Percentiles rank a stretch among this genome's conserved stretches.
These are phyloP conservation scores for Ennomos fuscantarius DNA, from an alignment of 2,888 invertebrate species.

Conservation along the genomic window DNA sequence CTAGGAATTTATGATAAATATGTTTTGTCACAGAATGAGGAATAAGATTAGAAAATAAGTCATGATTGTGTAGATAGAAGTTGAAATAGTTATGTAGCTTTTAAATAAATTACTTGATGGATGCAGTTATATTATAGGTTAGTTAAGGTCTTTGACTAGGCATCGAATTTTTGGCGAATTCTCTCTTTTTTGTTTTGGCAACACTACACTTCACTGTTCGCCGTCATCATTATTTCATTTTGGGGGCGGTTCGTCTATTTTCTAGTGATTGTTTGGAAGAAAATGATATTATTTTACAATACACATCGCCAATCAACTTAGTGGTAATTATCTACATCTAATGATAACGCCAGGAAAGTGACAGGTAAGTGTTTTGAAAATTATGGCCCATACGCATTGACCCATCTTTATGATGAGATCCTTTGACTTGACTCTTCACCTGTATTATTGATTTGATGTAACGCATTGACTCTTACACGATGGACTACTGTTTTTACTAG, in stretches of 20 bases:
- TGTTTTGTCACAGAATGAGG: no score
- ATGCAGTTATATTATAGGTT: no score
- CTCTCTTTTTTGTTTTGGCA: no score
- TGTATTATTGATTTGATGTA: conserved; percentile 65
- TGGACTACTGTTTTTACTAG: no score
- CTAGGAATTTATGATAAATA: no score
- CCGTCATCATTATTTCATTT: conserved; percentile 41
- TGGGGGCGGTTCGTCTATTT: conserved; percentile 73
- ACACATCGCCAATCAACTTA: conserved; percentile 37
- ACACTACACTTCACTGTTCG: no score
- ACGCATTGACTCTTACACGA: conserved; percentile 8
- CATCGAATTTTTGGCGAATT: no score
- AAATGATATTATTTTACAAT: conserved; percentile 54
- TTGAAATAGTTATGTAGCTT: no score
- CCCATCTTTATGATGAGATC: neutral
- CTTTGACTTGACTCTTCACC: conserved; percentile 20
- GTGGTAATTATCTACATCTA: conserved; percentile 37
- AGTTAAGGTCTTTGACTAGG: no score
- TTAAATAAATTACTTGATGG: no score
- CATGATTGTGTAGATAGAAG: no score
- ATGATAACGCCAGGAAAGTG: conserved; percentile 50
- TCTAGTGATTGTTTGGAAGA: conserved; percentile 45
- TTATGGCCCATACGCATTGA: neutral
- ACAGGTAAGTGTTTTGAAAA: conserved; percentile 49
- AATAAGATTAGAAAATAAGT: no score